Evolutionary conservation across 2,888 invertebrate species (phyloP).

Genomic region (Trichopria drosophilae): DNA sequence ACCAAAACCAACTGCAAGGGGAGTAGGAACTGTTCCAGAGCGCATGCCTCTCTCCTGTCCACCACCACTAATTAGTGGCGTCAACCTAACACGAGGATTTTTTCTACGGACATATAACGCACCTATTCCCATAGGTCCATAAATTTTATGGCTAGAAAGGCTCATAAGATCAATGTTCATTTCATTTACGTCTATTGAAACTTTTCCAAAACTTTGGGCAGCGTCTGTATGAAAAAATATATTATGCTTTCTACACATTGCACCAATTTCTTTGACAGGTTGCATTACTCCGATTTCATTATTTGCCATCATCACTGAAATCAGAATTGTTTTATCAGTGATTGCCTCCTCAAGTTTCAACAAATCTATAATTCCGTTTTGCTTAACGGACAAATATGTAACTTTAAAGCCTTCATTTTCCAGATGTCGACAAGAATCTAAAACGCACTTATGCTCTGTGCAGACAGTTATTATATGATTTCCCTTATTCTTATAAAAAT

Average conservation of each 20-base stretch:
- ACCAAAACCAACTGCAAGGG: conserved; percentile 19
- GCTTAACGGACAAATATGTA: conserved; percentile 21
- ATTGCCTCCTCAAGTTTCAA: conserved; percentile 9
- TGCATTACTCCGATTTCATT: conserved; percentile 23
- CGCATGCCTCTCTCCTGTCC: conserved; percentile 24
- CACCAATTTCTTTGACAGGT: conserved; percentile 18
- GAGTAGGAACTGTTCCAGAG: conserved; percentile 19
- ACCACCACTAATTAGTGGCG: conserved; percentile 20
- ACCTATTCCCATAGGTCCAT: conserved; percentile 21
- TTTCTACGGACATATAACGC: conserved; percentile 19
- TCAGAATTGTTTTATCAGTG: conserved; percentile 18
- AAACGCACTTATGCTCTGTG: conserved; percentile 21
- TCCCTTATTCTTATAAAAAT: conserved; percentile 15
- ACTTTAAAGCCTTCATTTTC: conserved; percentile 20
- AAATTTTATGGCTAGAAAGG: conserved; percentile 22
- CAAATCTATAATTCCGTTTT: conserved; percentile 15
- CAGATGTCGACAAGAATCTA: conserved; percentile 18
- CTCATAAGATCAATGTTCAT: conserved; percentile 20
- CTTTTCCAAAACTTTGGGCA: conserved; percentile 21
- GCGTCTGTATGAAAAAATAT: conserved; percentile 23
- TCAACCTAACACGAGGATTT: conserved; percentile 10
- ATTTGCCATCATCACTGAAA: conserved; percentile 23
- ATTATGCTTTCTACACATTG: conserved; percentile 13
- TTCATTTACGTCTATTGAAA: conserved; percentile 19
- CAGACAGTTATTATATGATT: conserved; percentile 20